Conservation (phyloP, 2,888 invertebrate genomes). For the Heliconius charithonia region DNA sequence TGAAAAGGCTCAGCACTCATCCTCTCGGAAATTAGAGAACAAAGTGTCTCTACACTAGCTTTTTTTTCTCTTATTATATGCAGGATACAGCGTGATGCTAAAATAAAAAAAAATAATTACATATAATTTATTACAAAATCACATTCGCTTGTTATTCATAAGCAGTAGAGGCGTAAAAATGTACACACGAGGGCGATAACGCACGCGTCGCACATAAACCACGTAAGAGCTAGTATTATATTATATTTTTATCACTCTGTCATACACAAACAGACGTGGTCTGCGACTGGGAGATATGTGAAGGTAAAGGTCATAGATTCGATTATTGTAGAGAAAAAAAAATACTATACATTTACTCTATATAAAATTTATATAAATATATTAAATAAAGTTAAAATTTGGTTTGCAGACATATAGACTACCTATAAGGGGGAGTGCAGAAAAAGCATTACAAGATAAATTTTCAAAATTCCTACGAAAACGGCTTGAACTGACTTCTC, state of each 20-base stretch:
- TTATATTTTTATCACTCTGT: constrained; percentile 21
- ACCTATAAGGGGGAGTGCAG: too few relatives aligned
- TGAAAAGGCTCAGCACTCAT: too few relatives aligned
- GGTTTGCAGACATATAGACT: too few relatives aligned
- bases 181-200: constrained; percentile 7
- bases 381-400: neutral
- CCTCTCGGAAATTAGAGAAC: too few relatives aligned
- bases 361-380: neutral
- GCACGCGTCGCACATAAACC: constrained; percentile 18
- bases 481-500: too few relatives aligned
- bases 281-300: neutral
- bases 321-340: neutral
- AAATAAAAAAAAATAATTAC: constrained; percentile 9
- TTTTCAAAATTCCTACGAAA: too few relatives aligned
- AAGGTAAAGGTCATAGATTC: neutral
- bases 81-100: neutral
- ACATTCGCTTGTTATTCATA: constrained; percentile 21
- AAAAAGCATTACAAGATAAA: too few relatives aligned
- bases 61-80: neutral
- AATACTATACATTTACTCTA: neutral
- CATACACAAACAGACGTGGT: constrained; percentile 20
- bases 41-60: too few relatives aligned
- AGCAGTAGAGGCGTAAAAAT: constrained; percentile 17
- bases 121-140: neutral
- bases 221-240: constrained; percentile 13